These are phyloP conservation scores for Calycopis cecrops DNA, from an alignment of 1,140 invertebrate genomes.

Conservation along the genomic window DNA sequence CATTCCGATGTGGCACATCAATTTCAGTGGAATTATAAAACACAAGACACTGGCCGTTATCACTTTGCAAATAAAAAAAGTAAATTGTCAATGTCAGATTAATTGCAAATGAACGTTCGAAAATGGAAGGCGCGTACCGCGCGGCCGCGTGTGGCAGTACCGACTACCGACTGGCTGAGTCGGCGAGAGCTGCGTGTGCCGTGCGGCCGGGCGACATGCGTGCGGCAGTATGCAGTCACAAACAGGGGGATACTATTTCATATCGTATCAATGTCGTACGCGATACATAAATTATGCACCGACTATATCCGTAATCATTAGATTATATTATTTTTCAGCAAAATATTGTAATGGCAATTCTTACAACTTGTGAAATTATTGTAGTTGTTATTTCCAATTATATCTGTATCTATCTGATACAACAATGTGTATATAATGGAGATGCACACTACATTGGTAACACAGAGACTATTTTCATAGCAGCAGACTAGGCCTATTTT, in stretches of 20 bases:
- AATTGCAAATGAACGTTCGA: constrained; percentile 20
- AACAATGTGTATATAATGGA: too few relatives aligned
- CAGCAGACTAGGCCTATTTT: too few relatives aligned
- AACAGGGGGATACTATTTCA: constrained; percentile 47
- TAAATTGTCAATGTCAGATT: constrained; percentile 25
- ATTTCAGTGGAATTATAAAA: constrained; percentile 16
- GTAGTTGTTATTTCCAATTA: too few relatives aligned
- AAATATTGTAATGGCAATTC: too few relatives aligned
- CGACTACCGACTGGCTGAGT: constrained; percentile 44
- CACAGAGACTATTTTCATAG: too few relatives aligned
- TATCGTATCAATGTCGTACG: constrained; percentile 20
- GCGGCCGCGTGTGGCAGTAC: constrained; percentile 38
- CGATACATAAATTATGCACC: constrained; percentile 4
- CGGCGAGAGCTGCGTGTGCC: constrained; percentile 23
- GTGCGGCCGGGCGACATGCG: constrained; percentile 21
- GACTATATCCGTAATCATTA: neutral
- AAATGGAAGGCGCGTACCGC: constrained; percentile 30
- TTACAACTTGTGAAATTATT: too few relatives aligned
- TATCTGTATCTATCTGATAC: too few relatives aligned
- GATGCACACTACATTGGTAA: too few relatives aligned
- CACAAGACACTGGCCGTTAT: constrained; percentile 20
- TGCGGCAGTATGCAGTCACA: constrained; percentile 22
- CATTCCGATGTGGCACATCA: constrained; percentile 34
- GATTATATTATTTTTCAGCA: too few relatives aligned
- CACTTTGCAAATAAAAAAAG: constrained; percentile 20